Conservation (phyloP, 2,113 vertebrate genomes). For the Charadrius vociferus region DNA sequence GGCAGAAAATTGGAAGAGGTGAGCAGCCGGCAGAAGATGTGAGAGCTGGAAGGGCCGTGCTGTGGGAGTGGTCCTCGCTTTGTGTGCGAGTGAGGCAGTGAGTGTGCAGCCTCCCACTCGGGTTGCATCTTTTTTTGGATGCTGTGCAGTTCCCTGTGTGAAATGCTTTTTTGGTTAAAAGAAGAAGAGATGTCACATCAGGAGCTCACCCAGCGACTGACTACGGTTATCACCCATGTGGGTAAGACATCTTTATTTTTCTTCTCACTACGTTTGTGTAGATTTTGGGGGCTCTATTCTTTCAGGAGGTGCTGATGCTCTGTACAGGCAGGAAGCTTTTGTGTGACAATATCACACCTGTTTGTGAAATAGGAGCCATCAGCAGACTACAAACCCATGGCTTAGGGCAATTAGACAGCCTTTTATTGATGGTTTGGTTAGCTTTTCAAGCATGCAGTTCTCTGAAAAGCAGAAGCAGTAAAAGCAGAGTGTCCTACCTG, state of each 20-base stretch:
- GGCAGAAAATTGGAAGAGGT: conserved; percentile 36
- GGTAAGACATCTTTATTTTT: conserved; percentile 79
- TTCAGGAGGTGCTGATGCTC: not conserved
- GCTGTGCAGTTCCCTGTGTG: conserved; percentile 71
- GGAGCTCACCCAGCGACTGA: conserved; percentile 88
- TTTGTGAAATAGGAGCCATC: not conserved
- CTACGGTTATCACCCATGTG: conserved; percentile 91
- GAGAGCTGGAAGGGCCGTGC: conserved; percentile 50
- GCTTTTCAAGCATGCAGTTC: not conserved
- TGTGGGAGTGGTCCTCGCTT: conserved; percentile 82
- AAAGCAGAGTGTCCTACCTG: not conserved
- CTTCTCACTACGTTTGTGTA: not conserved
- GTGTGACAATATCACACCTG: conserved; percentile 39
- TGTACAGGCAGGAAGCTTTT: not conserved
- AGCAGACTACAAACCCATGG: not conserved
- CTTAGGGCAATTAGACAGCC: not conserved
- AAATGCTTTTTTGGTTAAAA: conserved; percentile 90
- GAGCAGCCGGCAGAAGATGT: conserved; percentile 56
- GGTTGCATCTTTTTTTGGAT: conserved; percentile 61
- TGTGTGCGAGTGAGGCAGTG: conserved; percentile 67
- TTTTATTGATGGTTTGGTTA: not conserved
- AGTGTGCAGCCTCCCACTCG: conserved; percentile 62
- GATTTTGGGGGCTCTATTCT: not conserved
- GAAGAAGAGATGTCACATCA: conserved; percentile 93
- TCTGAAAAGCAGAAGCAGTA: not conserved